Evolutionary conservation across 1,140 invertebrate genomes (phyloP).

Genomic region (Drosophila repleta): DNA sequence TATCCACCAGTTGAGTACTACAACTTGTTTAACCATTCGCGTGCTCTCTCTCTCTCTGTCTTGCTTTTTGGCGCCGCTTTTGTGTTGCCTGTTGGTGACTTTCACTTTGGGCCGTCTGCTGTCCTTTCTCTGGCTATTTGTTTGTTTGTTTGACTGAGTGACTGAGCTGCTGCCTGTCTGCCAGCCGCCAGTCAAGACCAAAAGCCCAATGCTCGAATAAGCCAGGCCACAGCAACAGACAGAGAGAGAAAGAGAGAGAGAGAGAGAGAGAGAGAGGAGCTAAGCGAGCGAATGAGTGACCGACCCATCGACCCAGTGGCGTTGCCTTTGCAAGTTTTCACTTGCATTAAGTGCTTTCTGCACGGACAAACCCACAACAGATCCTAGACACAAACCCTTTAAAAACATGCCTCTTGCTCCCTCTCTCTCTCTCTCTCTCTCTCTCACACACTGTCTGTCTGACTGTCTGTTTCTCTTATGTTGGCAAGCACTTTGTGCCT

Average conservation of each 20-base stretch:
- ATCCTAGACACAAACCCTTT: neutral
- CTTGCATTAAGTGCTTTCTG: constrained; percentile 76
- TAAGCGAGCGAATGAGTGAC: constrained; percentile 41
- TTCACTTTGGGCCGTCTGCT: constrained; percentile 32
- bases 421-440: neutral
- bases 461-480: neutral
- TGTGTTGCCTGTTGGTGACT: constrained; percentile 19
- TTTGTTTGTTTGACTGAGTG: constrained; percentile 66
- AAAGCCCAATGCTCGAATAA: constrained; percentile 1
- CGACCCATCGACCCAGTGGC: constrained; percentile 68
- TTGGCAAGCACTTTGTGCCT: constrained; percentile 67
- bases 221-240: constrained; percentile 5
- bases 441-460: constrained; percentile 1
- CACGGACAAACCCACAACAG: constrained; percentile 18
- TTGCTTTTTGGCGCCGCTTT: neutral
- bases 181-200: constrained; percentile 14
- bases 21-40: neutral
- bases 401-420: neutral
- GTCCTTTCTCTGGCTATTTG: constrained; percentile 33
- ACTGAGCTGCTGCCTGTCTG: constrained; percentile 48
- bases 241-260: too few relatives aligned
- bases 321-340: constrained; percentile 63
- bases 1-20: neutral
- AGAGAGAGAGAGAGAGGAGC: constrained; percentile 5
- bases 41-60: neutral